A percentile compares a stretch with the other conserved stretches of the same genome.
Conservation (phyloP, 2,113 vertebrate genomes). For the Heterocephalus glaber region DNA sequence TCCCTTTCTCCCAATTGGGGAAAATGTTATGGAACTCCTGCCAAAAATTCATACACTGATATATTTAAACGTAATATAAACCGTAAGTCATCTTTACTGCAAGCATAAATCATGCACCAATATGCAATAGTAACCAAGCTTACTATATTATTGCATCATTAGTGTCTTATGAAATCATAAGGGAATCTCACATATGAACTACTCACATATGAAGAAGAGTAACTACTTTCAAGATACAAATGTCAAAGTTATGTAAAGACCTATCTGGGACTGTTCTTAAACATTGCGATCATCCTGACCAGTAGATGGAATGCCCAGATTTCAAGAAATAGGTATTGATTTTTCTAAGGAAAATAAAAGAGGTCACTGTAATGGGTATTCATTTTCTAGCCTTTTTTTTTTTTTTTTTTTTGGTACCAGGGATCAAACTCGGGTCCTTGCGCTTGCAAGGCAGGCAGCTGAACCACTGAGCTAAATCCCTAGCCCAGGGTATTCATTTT, state of each 20-base stretch:
- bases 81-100: background rate
- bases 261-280: background rate
- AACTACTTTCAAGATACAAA: background rate
- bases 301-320: background rate
- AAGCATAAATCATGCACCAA: background rate
- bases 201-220: background rate
- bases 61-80: conserved; percentile 3
- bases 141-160: background rate
- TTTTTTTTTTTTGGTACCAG: too few relatives aligned
- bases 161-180: background rate
- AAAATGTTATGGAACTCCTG: background rate
- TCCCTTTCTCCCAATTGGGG: background rate
- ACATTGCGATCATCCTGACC: background rate
- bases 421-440: too few relatives aligned
- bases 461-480: too few relatives aligned
- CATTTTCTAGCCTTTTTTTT: too few relatives aligned
- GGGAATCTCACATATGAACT: background rate
- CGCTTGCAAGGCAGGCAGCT: too few relatives aligned
- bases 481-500: background rate
- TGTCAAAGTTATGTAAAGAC: background rate
- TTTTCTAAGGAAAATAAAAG: background rate
- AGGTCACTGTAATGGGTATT: background rate
- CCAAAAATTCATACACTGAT: background rate
- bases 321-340: background rate
- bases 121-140: background rate